phyloP scores from a whole-genome alignment of 2,113 vertebrate genomes.

The Calyptomena viridis region DNA sequence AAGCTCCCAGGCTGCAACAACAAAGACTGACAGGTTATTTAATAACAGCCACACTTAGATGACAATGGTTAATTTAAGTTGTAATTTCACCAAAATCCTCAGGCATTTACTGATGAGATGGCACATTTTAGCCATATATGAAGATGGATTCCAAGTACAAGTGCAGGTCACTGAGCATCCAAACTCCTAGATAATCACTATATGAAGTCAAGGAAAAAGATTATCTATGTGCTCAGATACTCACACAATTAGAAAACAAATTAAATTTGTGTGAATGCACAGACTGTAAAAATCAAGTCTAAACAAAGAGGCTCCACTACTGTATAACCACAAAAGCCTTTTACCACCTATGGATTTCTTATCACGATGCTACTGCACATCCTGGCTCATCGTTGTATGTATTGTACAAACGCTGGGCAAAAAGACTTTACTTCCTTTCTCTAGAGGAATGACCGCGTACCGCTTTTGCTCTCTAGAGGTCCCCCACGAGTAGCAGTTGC shows the following conservation, averaged over 20 bases:
- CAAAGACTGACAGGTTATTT: too few species aligned
- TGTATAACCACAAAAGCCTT: accelerated
- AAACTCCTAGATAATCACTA: not conserved
- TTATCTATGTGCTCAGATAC: not conserved
- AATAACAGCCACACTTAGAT: not conserved
- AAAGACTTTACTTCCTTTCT: too few species aligned
- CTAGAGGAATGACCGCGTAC: not conserved
- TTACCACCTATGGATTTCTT: not conserved
- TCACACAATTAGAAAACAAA: not conserved
- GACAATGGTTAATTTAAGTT: not conserved
- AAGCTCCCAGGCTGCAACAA: not conserved
- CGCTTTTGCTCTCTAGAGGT: not conserved
- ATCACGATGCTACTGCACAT: accelerated
- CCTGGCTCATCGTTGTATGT: not conserved
- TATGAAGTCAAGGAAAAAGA: not conserved
- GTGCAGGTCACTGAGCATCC: not conserved
- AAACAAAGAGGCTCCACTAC: not conserved
- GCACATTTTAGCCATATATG: not conserved
- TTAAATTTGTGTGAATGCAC: accelerated
- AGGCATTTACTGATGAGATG: not conserved
- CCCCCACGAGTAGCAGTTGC: not conserved
- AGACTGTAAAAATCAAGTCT: not conserved
- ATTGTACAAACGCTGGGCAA: accelerated
- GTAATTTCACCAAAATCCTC: not conserved
- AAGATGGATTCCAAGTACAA: not conserved